phyloP scores from a whole-genome alignment of 2,113 vertebrate genomes.

The Mastomys coucha region DNA sequence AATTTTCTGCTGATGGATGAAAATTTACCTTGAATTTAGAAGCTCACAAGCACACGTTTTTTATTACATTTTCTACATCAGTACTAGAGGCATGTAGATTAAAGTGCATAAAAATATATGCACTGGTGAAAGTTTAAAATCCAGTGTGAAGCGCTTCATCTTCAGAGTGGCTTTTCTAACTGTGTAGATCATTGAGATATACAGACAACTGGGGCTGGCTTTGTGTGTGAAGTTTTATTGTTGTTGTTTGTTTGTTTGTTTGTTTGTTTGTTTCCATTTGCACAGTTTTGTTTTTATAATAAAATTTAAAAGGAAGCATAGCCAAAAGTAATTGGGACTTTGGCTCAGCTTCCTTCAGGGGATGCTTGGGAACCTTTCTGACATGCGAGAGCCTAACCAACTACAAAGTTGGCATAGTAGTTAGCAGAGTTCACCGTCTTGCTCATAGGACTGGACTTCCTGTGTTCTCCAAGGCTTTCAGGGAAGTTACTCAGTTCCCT shows the following conservation, averaged over 20 bases:
- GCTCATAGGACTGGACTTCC: background rate
- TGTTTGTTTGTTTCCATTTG: background rate
- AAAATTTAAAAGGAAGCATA: background rate
- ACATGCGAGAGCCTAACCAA: background rate
- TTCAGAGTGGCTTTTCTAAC: background rate
- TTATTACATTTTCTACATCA: background rate
- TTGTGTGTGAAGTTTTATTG: background rate
- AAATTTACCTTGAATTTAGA: slow-evolving; percentile 10
- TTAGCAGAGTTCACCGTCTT: background rate
- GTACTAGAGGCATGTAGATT: background rate
- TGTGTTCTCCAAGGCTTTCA: background rate
- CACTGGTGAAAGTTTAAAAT: background rate
- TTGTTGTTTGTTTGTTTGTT: no score
- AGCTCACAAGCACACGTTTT: background rate
- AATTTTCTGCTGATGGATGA: background rate
- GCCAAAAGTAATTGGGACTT: background rate
- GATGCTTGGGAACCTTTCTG: background rate
- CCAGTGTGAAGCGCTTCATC: background rate
- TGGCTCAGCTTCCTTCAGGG: background rate
- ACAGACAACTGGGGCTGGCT: background rate
- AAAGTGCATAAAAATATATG: background rate
- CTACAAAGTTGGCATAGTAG: background rate
- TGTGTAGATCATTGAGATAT: background rate
- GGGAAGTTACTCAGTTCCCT: background rate
- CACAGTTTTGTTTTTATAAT: background rate